Base-by-base conservation (phyloP, 1,140 invertebrate species). In the Camponotus vicinus region DNA sequence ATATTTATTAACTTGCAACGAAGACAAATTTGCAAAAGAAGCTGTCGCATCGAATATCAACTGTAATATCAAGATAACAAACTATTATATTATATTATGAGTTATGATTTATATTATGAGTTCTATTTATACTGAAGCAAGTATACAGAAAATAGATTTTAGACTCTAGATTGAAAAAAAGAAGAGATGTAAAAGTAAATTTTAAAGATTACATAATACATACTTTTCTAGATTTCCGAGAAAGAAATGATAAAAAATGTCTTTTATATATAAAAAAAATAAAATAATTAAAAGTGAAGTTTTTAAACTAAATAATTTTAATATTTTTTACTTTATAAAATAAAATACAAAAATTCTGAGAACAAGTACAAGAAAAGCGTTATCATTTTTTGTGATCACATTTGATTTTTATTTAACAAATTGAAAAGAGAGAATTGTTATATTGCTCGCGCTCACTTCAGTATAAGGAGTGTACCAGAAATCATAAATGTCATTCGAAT, bases 1-100 rank as follows among this genome's bases (percentile, higher is more conserved):
- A 37, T 55, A 45, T 59, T 55, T 21, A 59, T 82, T 73, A 82
- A 75, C 27, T 83, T 52, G 55, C 40, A 61, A 59, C 79, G 13
- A n/a, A 34, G 13, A 49, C 49, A 52, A 61, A n/a, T 7, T 34
- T 42, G 45, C 45, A 57, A 55, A 64, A 55, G 1, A 83, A 61
- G 79, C 78, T 71, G 21, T n/a, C 57, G 37, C 18, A 32, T 45
- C 11, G 18, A 82, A 59, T 8, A 37, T 49, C 15, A 21, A 70
- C 8, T 57, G 21, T 80, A 57, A 18, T 45, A 49, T 83, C 69
- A 32, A 34, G 15, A 37, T 73, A 52, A 55, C 73, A 27, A 45
- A 45, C 11, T 45, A 57, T 79, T 27, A 27, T 27, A 27, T 32
- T 49, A 11, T n/a, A 27, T 18, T 82, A 45, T 49, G n/a, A 63